Evolutionary conservation across 2,888 invertebrate genomes (phyloP), one percentile per base, ranked within the genome.

Genomic region (Notocelia uddmanniana): DNA sequence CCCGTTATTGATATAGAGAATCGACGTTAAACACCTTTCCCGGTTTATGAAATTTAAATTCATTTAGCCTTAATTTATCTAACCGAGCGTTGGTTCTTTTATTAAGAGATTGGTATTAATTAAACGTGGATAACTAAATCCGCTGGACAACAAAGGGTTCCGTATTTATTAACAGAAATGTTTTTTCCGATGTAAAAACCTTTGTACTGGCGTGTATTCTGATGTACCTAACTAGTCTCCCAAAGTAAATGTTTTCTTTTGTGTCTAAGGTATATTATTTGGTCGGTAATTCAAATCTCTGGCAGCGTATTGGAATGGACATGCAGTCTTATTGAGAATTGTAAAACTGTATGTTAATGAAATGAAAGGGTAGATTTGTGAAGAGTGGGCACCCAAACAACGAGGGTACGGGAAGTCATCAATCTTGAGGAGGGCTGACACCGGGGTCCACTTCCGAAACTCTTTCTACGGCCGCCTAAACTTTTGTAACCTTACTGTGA

Each of bases 391-490:
- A 79, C 79, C 74, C 76, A 81, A 82, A 85, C 82, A 83, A 83
- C 82, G 76, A 73, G 67, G 74, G 74, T 74, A 74, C 82, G 82
- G 81, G 81, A 84, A 83, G 83, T 84, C 87, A 91, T 91, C 90
- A 90, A 92, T 91, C 90, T 91, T 87, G 77, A 83, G 78, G 83
- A 85, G 82, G 87, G 86, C 85, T 83, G 89, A 89, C 89, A 85
- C 88, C 81, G 87, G 89, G 89, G 88, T 87, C 88, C 87, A 88
- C 87, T 87, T 84, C 79, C 74, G 63, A 84, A 88, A 90, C 89
- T 64, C 75, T 76, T 76, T 73, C 73, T 69, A 63, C 89, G 89
- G 89, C 87, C 83, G 80, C 81, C 84, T 82, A 85, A 90, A 90
- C 85, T 89, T 90, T 89, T 87, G 86, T 85, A 88, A 87, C 88